A percentile compares a stretch with the other conserved stretches of the same genome.
Evolutionary conservation across 2,113 vertebrate genomes (phyloP).

Genomic region (Hucho hucho): DNA sequence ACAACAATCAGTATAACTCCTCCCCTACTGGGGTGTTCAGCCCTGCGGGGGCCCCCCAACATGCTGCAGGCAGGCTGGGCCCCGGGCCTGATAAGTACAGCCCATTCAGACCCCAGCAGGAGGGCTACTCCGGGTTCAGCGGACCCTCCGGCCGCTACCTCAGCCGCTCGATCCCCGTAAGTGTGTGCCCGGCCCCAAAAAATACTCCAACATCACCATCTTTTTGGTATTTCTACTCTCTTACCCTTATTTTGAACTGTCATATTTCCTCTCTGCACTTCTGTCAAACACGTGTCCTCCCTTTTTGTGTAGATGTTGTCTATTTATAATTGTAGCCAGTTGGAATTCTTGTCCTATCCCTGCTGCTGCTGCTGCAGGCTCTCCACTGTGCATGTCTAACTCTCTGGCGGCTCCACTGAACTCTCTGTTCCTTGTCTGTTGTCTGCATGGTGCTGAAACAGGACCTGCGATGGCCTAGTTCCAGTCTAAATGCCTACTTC

Average conservation of each 20-base stretch:
- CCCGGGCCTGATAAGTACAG: constrained; percentile 63
- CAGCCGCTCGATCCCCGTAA: constrained; percentile 93
- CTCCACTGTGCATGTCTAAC: not conserved
- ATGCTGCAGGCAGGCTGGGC: constrained; percentile 33
- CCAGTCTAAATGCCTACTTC: constrained; percentile 6
- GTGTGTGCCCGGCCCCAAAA: constrained; percentile 57
- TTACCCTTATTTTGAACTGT: not conserved
- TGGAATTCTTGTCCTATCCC: too few species aligned
- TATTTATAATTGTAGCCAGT: too few species aligned
- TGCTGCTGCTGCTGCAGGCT: too few species aligned
- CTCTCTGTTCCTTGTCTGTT: not conserved
- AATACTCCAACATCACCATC: constrained; percentile 40
- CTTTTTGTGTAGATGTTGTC: too few species aligned
- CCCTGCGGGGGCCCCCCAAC: constrained; percentile 52
- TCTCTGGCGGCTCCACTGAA: not conserved
- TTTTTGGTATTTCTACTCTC: not conserved
- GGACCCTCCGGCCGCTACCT: constrained; percentile 80
- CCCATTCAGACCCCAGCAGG: constrained; percentile 56
- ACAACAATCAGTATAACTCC: constrained; percentile 82
- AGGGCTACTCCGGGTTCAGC: constrained; percentile 71
- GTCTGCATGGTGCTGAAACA: not conserved
- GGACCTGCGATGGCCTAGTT: constrained; percentile 6
- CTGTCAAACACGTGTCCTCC: not conserved
- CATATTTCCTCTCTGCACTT: not conserved
- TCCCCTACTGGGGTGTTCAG: constrained; percentile 50